Evolutionary conservation across 2,113 vertebrate genomes (phyloP).

Genomic region (Protobothrops flavoviridis): DNA sequence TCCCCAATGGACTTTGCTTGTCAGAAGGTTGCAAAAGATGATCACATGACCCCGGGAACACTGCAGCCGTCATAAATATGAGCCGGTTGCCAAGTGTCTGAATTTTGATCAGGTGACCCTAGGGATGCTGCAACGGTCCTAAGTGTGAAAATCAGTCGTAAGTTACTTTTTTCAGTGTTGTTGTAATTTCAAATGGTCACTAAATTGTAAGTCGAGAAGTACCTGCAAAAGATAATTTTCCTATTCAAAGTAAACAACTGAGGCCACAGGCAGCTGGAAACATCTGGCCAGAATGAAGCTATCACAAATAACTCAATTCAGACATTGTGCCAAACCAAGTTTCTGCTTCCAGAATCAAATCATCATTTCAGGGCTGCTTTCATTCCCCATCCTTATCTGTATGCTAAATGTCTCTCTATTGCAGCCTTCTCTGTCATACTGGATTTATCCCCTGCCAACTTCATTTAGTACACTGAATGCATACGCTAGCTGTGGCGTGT

Average conservation of each 20-base stretch:
- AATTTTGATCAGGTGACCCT: background rate
- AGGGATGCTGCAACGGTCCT: background rate
- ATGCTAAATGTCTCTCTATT: background rate
- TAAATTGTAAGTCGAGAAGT: background rate
- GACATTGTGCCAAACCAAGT: background rate
- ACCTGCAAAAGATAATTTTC: background rate
- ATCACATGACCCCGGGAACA: too few species aligned
- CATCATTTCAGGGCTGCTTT: background rate
- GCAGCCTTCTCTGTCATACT: background rate
- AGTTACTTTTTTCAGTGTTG: background rate
- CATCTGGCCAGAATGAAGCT: background rate
- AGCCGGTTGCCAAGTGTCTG: background rate
- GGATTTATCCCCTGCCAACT: background rate
- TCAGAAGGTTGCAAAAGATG: too few species aligned
- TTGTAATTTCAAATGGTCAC: background rate
- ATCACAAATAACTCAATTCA: background rate
- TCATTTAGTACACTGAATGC: background rate
- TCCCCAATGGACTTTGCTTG: too few species aligned
- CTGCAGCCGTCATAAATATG: too few species aligned
- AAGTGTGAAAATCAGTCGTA: background rate
- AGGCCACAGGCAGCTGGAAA: background rate
- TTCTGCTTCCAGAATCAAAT: background rate
- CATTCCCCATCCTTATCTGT: background rate
- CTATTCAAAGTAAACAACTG: too few species aligned
- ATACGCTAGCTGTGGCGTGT: background rate